These are phyloP conservation scores for Ricordea florida DNA, from an alignment of 92 coral and sea anemone genomes.

Conservation along the genomic window DNA sequence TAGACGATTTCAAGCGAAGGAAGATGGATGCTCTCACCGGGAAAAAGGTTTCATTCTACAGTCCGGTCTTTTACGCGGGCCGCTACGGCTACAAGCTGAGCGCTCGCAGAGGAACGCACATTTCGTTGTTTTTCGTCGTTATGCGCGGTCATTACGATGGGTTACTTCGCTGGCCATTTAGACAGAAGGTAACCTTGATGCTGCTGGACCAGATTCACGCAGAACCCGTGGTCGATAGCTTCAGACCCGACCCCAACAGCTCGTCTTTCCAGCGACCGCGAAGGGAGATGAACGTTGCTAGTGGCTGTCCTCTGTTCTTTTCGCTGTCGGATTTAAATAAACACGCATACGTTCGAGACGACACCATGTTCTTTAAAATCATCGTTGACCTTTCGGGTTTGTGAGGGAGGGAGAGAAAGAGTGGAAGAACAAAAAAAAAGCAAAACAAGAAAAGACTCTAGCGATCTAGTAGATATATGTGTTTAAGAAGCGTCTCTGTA, in stretches of 20 bases:
- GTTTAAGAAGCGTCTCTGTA: no score
- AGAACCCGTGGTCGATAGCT: constrained; percentile 79
- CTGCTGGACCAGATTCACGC: constrained; percentile 71
- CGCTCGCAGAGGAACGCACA: constrained; percentile 51
- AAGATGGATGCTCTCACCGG: constrained; percentile 29
- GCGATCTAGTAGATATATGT: no score
- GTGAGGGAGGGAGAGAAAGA: neutral
- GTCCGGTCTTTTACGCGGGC: constrained; percentile 44
- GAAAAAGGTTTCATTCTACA: constrained; percentile 27
- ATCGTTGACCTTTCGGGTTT: neutral
- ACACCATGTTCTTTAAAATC: neutral
- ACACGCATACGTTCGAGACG: neutral
- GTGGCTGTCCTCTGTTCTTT: constrained; percentile 13
- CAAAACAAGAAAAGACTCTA: no score
- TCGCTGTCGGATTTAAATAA: neutral
- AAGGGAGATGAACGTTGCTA: constrained; percentile 5
- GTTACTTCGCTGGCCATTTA: constrained; percentile 80
- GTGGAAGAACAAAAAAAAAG: no score
- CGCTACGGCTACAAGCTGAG: constrained; percentile 62
- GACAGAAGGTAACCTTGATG: constrained; percentile 76
- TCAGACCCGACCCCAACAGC: constrained; percentile 86
- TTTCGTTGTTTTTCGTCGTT: constrained; percentile 44
- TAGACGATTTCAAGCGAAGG: no score
- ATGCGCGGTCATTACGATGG: constrained; percentile 68
- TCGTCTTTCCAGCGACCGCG: constrained; percentile 44